Conservation (phyloP, 2,797 vertebrate genomes). For the Pampus argenteus region DNA sequence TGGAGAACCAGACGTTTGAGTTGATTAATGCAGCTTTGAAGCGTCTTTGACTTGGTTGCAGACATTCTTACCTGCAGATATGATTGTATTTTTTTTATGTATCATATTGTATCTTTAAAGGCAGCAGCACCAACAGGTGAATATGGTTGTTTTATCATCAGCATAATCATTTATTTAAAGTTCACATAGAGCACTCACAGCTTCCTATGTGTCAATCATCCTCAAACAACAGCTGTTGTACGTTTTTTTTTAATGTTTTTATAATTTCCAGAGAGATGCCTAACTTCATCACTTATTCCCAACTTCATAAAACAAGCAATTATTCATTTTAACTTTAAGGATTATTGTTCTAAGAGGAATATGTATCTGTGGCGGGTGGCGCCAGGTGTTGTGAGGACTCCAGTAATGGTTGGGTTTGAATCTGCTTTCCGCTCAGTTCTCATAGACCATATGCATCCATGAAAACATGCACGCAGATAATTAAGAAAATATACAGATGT, state of each 20-base stretch:
- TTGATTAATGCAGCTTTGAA: neutral
- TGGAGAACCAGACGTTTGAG: neutral
- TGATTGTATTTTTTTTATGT: neutral
- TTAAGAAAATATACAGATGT: slow-evolving; percentile 70
- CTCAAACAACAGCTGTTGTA: slow-evolving; percentile 65
- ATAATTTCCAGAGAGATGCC: slow-evolving; percentile 27
- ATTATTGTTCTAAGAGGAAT: slow-evolving; percentile 26
- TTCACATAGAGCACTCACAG: slow-evolving; percentile 10
- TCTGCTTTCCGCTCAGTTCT: slow-evolving; percentile 30
- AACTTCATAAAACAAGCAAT: slow-evolving; percentile 29
- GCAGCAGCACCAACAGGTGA: neutral
- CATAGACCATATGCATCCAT: slow-evolving; percentile 57
- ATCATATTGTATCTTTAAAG: neutral
- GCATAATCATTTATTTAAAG: slow-evolving; percentile 26
- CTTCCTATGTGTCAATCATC: slow-evolving; percentile 45
- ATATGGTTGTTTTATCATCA: neutral
- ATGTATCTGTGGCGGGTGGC: neutral
- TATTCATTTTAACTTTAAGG: slow-evolving; percentile 34
- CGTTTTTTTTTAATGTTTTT: slow-evolving; percentile 13
- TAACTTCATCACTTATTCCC: slow-evolving; percentile 23
- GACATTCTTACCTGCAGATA: neutral
- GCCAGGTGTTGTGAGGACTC: slow-evolving; percentile 60
- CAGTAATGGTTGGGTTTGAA: slow-evolving; percentile 34
- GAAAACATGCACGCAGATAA: slow-evolving; percentile 55
- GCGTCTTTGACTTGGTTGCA: neutral